Base-by-base conservation (phyloP, 2,797 vertebrate species). In the Anabas testudineus region DNA sequence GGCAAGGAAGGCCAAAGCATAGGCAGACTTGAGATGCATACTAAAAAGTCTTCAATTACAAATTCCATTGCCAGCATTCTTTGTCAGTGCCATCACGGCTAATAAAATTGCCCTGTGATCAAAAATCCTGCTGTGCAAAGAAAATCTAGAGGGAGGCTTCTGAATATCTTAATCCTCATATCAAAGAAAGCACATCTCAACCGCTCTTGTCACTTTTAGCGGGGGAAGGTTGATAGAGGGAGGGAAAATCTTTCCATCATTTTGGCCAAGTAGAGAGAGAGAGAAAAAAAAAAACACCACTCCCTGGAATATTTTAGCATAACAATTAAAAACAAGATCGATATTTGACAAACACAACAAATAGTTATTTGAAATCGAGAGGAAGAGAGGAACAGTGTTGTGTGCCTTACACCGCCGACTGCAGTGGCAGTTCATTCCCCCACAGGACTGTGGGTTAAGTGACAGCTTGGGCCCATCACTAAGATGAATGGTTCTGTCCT, bases 401-500 rank as follows among this genome's bases (percentile, higher is more conserved):
- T 67, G 55, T 85, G 62, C 65, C 87, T 76, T 80, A 70, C 63
- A 67, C 56, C 30, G 30, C 8, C 30, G 32, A 30, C 67, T 57
- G 70, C 78, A 71, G 69, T 57, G 42, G 79, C 72, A 72, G 73
- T 72, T 66, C 53, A 75, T 85, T 87, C 80, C 86, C 85, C 89
- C 73, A 76, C 71, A 89, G 87, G 89, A 89, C 83, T 74, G 82
- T 63, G 78, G 85, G 82, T 82, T 83, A 74, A 74, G 76, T 90
- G 91, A 92, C 90, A 91, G 91, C 89, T 86, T 87, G 82, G 83
- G 76, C 84, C 82, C 87, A 88, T 93, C 91, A 87, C 84, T 72
- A 90, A 93, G 92, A 94, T 91, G 85, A 92, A 94, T 93, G 89
- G 78, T 66, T 87, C 84, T 82, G 81, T 93, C 91, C 82, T 70